phyloP scores from a whole-genome alignment of 2,888 invertebrate species.

The Anaspis maculata region DNA sequence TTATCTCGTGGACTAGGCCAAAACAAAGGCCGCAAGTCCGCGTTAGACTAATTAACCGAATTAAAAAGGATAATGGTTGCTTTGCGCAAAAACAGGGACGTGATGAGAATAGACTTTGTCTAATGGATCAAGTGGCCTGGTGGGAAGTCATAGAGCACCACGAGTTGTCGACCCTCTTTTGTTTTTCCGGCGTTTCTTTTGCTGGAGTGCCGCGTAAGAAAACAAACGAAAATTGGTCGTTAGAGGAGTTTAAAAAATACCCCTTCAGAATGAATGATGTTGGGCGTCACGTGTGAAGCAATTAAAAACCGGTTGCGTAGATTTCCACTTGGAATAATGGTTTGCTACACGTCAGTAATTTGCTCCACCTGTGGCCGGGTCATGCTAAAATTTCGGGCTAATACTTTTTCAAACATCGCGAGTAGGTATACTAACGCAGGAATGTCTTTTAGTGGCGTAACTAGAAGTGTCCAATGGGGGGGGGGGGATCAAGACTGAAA shows the following conservation, averaged over 20 bases:
- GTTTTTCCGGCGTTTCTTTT: constrained; percentile 11
- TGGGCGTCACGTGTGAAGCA: neutral
- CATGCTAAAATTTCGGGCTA: no score
- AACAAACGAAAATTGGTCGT: constrained; percentile 14
- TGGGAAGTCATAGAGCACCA: constrained; percentile 14
- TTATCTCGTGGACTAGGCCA: neutral
- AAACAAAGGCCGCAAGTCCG: no score
- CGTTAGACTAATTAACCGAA: constrained; percentile 22
- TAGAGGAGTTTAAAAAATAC: constrained; percentile 7
- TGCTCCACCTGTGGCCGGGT: no score
- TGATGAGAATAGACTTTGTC: constrained; percentile 22
- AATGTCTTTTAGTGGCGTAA: no score
- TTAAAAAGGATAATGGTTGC: constrained; percentile 24
- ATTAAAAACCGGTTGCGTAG: no score
- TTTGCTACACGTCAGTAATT: no score
- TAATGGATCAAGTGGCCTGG: constrained; percentile 18
- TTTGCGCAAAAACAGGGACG: constrained; percentile 19
- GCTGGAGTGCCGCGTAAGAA: constrained; percentile 6
- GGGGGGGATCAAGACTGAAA: no score
- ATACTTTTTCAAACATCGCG: no score
- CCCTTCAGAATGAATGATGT: neutral
- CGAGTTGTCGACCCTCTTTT: constrained; percentile 13
- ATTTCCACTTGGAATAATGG: no score
- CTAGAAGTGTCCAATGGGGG: no score
- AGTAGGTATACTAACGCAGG: no score